A percentile compares a stretch with the other conserved stretches of the same genome.
Conservation (phyloP, 2,797 vertebrate species). For the Syngnathus acus region DNA sequence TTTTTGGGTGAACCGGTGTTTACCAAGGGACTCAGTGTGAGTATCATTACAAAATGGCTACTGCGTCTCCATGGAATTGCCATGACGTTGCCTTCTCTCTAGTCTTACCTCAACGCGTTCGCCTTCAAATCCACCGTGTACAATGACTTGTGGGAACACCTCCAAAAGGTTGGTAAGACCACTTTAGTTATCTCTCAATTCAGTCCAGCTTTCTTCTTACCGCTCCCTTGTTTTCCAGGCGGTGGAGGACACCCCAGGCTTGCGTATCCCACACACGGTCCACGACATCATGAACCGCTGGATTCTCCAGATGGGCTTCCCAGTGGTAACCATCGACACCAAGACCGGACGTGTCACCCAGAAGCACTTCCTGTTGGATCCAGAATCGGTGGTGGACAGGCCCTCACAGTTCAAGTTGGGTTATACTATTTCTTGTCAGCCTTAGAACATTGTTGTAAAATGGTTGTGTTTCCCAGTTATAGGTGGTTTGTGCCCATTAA, state of each 20-base stretch:
- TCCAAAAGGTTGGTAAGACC: constrained; percentile 68
- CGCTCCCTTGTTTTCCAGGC: constrained; percentile 60
- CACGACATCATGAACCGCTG: constrained; percentile 85
- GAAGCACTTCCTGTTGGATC: constrained; percentile 84
- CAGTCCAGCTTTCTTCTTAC: neutral
- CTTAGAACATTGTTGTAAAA: neutral
- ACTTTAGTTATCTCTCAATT: too few relatives aligned
- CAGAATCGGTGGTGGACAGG: constrained; percentile 65
- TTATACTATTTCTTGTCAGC: neutral
- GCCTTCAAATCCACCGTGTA: constrained; percentile 75
- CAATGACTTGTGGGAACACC: constrained; percentile 79
- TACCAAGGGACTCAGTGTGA: constrained; percentile 79
- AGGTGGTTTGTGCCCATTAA: constrained; percentile 81
- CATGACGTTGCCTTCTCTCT: constrained; percentile 2
- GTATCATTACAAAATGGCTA: constrained; percentile 28
- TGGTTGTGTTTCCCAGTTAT: constrained; percentile 68
- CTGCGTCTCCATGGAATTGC: neutral
- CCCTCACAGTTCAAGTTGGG: constrained; percentile 78
- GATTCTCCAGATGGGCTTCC: constrained; percentile 95
- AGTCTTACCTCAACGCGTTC: constrained; percentile 83
- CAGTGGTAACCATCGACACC: constrained; percentile 81
- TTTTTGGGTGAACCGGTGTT: constrained; percentile 84
- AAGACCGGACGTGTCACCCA: constrained; percentile 66
- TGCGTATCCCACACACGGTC: constrained; percentile 60
- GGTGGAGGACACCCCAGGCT: fast-evolving